Evolutionary conservation across 2,113 vertebrate species (phyloP).

Genomic region (Ellobius talpinus): DNA sequence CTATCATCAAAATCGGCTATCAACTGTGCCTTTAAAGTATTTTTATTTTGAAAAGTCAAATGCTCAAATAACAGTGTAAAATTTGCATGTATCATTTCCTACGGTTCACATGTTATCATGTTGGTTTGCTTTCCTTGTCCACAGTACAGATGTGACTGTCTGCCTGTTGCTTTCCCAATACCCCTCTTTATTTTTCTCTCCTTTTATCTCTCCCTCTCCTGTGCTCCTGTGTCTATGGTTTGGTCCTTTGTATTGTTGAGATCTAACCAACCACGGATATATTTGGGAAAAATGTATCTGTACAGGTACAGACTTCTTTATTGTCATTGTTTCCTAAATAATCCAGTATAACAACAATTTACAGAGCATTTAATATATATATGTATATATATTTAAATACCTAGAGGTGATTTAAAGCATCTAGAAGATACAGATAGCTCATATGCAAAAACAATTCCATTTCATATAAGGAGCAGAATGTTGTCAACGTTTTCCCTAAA

Average conservation of each 20-base stretch:
- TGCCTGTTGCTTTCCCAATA: background rate
- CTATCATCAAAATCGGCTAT: conserved; percentile 6
- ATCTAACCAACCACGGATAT: background rate
- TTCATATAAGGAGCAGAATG: background rate
- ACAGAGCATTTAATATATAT: background rate
- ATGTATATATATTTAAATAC: background rate
- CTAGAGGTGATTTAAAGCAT: background rate
- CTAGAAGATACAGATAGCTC: background rate
- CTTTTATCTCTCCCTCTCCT: background rate
- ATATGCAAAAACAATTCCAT: background rate
- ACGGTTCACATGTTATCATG: background rate
- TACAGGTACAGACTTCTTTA: background rate
- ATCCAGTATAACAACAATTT: background rate
- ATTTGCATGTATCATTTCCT: background rate
- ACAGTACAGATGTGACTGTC: background rate
- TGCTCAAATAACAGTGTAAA: background rate
- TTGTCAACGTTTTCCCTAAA: background rate
- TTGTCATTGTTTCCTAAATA: background rate
- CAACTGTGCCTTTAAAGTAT: background rate
- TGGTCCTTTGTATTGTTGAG: background rate
- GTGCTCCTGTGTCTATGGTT: background rate
- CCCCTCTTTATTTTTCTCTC: background rate
- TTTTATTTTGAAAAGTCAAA: conserved; percentile 36
- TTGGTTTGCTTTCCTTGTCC: background rate
- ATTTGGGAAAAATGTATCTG: background rate